Conservation (phyloP, 2,888 invertebrate genomes). For the Lasioglossum marginatum region DNA sequence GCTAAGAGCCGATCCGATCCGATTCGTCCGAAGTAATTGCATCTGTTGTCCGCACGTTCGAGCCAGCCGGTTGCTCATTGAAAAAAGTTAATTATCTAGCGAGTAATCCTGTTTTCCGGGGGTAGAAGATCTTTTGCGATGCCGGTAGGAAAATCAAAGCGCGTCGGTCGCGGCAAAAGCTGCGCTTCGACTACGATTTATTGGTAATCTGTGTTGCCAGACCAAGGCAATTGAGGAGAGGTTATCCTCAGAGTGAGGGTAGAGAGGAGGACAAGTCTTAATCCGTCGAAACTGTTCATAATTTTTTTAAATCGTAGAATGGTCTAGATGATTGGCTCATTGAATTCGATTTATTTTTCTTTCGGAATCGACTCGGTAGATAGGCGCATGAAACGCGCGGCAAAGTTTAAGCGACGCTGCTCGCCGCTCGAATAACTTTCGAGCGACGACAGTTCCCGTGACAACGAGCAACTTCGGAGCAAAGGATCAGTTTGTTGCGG, state of each 20-base stretch:
- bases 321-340: neutral
- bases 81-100: slow-evolving; percentile 10
- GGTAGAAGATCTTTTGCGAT: neutral
- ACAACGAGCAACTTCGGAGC: slow-evolving; percentile 10
- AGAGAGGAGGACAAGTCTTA: too few species aligned
- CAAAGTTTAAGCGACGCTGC: slow-evolving; percentile 17
- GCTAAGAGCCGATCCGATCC: neutral
- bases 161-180: neutral
- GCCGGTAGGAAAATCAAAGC: neutral
- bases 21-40: slow-evolving; percentile 4
- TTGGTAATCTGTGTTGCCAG: neutral
- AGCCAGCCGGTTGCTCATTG: neutral
- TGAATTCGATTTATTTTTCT: neutral
- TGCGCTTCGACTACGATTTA: neutral
- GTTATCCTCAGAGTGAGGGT: too few species aligned
- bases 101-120: neutral
- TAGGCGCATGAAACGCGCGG: neutral
- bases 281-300: too few species aligned
- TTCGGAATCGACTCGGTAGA: neutral
- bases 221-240: too few species aligned
- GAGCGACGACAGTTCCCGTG: slow-evolving; percentile 10
- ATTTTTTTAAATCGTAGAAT: neutral
- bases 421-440: slow-evolving; percentile 1
- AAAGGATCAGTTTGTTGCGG: slow-evolving; percentile 24
- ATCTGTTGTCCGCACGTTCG: slow-evolving; percentile 6